A percentile compares a stretch with the other conserved stretches of the same genome.
Conservation (phyloP, 2,888 invertebrate species). For the Sicus ferrugineus region DNA sequence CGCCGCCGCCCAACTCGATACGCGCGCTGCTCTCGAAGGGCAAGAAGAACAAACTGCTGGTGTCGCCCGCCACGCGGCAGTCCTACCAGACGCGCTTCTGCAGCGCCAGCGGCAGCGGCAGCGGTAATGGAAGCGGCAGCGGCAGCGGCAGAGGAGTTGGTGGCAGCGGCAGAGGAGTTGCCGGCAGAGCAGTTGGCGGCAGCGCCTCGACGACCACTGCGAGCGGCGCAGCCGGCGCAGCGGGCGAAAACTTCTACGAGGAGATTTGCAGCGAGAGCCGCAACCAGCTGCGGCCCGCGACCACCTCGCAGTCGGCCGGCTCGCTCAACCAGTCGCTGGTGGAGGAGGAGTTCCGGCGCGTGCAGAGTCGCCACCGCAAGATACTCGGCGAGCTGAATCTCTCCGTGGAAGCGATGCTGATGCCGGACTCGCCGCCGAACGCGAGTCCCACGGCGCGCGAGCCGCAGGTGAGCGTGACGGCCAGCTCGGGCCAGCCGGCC, state of each 20-base stretch:
- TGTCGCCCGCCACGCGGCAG: conserved; percentile 65
- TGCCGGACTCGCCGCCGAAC: conserved; percentile 74
- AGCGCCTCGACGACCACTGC: conserved; percentile 15
- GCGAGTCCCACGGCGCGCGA: conserved; percentile 52
- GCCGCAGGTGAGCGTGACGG: conserved; percentile 55
- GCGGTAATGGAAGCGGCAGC: conserved; percentile 46
- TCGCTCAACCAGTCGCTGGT: conserved; percentile 77
- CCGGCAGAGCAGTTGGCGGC: conserved; percentile 8
- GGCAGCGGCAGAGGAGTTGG: conserved; percentile 43
- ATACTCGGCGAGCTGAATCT: conserved; percentile 87
- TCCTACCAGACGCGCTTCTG: conserved; percentile 61
- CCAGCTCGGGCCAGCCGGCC: conserved; percentile 54
- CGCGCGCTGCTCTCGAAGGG: conserved; percentile 62
- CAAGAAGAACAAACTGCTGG: conserved; percentile 60
- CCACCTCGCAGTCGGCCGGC: conserved; percentile 69
- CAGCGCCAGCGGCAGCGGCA: conserved; percentile 59
- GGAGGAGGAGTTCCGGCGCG: conserved; percentile 83
- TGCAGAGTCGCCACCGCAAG: conserved; percentile 82
- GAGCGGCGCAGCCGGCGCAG: conserved; percentile 2
- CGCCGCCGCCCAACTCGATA: conserved; percentile 63
- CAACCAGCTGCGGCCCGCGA: conserved; percentile 45
- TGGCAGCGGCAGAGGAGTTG: conserved; percentile 43
- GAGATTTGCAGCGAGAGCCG: conserved; percentile 55
- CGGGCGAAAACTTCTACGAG: conserved; percentile 55
- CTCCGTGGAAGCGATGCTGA: conserved; percentile 88